Evolutionary conservation across 1,140 invertebrate genomes (phyloP).

Genomic region (Dendroctonus valens): DNA sequence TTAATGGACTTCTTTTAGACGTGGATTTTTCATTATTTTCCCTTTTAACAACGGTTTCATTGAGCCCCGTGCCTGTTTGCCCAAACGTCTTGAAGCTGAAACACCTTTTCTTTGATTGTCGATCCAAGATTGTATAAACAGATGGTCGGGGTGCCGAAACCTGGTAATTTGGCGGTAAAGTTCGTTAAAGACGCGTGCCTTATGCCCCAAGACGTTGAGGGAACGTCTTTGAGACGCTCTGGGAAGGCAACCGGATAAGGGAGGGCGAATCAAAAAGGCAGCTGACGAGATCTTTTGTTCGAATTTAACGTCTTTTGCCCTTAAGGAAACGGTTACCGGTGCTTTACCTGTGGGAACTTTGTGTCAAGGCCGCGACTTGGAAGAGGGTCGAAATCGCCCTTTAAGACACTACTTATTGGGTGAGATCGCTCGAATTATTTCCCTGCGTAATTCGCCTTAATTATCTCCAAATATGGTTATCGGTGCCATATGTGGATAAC

Average conservation of each 20-base stretch:
- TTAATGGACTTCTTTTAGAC: constrained; percentile 1
- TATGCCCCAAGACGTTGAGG: constrained; percentile 5
- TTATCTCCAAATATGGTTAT: not conserved
- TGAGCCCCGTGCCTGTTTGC: no score
- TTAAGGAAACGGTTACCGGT: constrained; percentile 21
- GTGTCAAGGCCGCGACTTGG: not conserved
- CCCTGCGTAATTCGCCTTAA: not conserved
- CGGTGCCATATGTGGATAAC: not conserved
- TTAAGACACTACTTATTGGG: not conserved
- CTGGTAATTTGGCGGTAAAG: constrained; percentile 1
- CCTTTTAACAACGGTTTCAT: not conserved
- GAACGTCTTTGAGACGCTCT: constrained; percentile 20
- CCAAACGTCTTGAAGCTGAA: no score
- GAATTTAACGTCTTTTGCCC: constrained; percentile 32
- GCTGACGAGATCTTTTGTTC: constrained; percentile 32
- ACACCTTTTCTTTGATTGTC: no score
- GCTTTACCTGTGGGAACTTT: constrained; percentile 26
- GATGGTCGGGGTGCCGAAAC: constrained; percentile 2
- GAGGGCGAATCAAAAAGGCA: constrained; percentile 40
- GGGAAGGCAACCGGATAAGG: constrained; percentile 16
- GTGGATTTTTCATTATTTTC: not conserved
- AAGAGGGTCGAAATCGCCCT: not conserved
- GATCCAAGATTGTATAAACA: constrained; percentile 10
- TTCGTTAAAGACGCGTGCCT: constrained; percentile 29
- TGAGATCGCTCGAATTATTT: not conserved